phyloP scores from a whole-genome alignment of 2,888 invertebrate species.

The Troilus luridus region DNA sequence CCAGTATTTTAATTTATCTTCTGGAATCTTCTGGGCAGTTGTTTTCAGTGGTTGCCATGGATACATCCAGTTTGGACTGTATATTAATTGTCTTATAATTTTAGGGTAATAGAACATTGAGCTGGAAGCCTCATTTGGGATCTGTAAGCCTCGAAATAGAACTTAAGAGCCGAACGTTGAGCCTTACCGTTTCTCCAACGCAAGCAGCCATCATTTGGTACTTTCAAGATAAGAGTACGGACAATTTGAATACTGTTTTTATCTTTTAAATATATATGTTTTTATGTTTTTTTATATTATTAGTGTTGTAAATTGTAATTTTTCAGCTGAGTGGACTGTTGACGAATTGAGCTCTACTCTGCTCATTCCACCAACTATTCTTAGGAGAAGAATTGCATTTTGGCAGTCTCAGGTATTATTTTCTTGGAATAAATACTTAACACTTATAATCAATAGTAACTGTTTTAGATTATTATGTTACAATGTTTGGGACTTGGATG shows the following conservation, averaged over 20 bases:
- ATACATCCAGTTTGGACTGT: too few relatives aligned
- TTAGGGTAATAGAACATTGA: constrained; percentile 89
- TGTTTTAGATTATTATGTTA: too few relatives aligned
- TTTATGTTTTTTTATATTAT: neutral
- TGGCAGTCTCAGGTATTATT: constrained; percentile 87
- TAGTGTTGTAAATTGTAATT: constrained; percentile 21
- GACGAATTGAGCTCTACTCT: constrained; percentile 88
- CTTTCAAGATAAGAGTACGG: constrained; percentile 86
- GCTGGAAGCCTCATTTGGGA: constrained; percentile 95
- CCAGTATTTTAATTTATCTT: too few relatives aligned
- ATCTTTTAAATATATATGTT: neutral
- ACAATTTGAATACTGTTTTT: neutral
- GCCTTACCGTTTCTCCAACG: constrained; percentile 90
- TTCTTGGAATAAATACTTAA: neutral
- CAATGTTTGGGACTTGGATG: too few relatives aligned
- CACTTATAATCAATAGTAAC: neutral
- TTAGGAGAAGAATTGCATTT: constrained; percentile 89
- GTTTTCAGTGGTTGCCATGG: too few relatives aligned
- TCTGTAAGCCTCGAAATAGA: constrained; percentile 92
- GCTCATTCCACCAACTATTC: constrained; percentile 88
- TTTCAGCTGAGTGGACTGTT: constrained; percentile 84
- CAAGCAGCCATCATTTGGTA: constrained; percentile 95
- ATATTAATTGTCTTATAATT: constrained; percentile 44
- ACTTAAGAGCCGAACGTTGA: constrained; percentile 81
- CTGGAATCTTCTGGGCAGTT: too few relatives aligned